Evolutionary conservation across 2,797 vertebrate species (phyloP).

Genomic region (Squalus acanthias): DNA sequence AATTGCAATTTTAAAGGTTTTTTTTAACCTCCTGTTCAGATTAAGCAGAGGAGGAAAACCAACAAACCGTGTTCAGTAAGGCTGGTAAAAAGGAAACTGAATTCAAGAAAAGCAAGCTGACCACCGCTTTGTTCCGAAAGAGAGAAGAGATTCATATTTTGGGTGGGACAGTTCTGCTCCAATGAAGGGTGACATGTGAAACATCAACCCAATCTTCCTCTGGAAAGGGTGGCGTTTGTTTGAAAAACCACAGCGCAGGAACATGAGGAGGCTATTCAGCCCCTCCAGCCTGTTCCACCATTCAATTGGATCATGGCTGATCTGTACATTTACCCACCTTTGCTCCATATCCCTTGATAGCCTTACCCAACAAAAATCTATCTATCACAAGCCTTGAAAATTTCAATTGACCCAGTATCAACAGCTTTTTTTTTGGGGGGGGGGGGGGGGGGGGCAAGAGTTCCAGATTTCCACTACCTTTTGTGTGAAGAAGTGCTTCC

Average conservation of each 20-base stretch:
- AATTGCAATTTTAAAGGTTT: neutral
- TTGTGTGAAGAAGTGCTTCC: neutral
- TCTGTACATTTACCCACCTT: neutral
- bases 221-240: neutral
- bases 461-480: neutral
- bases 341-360: neutral
- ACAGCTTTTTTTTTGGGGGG: neutral
- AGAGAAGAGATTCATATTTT: neutral
- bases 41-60: neutral
- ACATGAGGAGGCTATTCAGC: neutral
- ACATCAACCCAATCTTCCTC: neutral
- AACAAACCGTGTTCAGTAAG: neutral
- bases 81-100: neutral
- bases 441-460: neutral
- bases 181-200: neutral
- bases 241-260: neutral
- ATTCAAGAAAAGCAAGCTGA: neutral
- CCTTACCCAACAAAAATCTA: neutral
- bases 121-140: neutral
- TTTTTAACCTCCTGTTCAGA: neutral
- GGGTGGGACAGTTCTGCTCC: neutral
- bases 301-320: neutral
- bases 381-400: neutral
- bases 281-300: neutral
- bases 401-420: neutral